Conservation (phyloP, 1,140 invertebrate species). For the Sminthurinus signatus region DNA sequence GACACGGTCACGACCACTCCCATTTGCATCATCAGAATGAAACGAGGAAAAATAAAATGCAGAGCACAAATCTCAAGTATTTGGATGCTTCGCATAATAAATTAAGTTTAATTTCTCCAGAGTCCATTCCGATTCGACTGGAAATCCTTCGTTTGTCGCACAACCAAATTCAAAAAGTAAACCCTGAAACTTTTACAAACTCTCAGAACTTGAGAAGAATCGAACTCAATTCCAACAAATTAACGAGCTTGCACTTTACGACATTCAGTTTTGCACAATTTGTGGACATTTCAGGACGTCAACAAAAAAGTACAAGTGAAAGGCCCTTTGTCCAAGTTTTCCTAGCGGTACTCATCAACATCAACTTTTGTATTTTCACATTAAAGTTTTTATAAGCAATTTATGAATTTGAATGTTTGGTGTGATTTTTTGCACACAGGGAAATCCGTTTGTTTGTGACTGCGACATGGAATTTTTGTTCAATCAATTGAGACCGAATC, state of each 20-base stretch:
- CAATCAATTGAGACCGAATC: too few relatives aligned
- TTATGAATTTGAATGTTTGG: conserved; percentile 45
- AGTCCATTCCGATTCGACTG: conserved; percentile 82
- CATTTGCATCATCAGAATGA: conserved; percentile 42
- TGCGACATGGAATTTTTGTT: conserved; percentile 92
- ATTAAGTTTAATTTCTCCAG: conserved; percentile 68
- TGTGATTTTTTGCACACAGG: conserved; percentile 73
- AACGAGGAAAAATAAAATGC: not conserved
- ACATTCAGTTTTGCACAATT: conserved; percentile 67
- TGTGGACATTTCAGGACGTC: too few relatives aligned
- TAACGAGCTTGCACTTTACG: conserved; percentile 71
- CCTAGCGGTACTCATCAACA: conserved; percentile 54
- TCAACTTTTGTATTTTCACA: conserved; percentile 12
- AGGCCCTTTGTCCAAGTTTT: conserved; percentile 32
- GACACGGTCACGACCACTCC: not conserved
- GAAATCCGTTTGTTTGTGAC: conserved; percentile 85
- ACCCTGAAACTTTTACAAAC: conserved; percentile 77
- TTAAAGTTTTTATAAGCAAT: conserved; percentile 48
- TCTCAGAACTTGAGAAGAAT: conserved; percentile 75
- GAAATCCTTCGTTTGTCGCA: conserved; percentile 83
- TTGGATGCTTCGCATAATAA: conserved; percentile 81
- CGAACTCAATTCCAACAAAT: conserved; percentile 79
- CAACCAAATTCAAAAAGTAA: conserved; percentile 66
- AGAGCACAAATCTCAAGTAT: conserved; percentile 45
- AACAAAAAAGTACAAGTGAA: too few relatives aligned